Evolutionary conservation across 2,888 invertebrate species (phyloP).

Genomic region (Philopedon plagiatum): DNA sequence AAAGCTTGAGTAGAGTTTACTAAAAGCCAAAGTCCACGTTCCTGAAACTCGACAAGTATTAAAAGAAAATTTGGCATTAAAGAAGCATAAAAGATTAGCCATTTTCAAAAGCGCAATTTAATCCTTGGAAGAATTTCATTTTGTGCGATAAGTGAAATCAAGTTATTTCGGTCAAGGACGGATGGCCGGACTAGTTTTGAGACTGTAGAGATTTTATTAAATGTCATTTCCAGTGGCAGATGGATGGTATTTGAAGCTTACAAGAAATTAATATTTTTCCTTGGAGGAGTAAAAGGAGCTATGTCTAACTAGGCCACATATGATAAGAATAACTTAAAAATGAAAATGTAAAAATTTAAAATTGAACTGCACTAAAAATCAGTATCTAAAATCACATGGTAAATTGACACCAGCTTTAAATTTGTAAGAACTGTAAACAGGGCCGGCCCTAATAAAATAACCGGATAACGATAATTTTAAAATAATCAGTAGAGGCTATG

Average conservation of each 20-base stretch:
- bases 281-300: too few species aligned
- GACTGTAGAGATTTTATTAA: background rate
- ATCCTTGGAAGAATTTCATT: background rate
- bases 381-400: too few species aligned
- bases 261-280: background rate
- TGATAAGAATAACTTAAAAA: too few species aligned
- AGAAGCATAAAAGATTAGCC: background rate
- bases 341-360: too few species aligned
- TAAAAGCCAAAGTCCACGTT: background rate
- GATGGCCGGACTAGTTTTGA: background rate
- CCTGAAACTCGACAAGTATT: background rate
- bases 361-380: too few species aligned
- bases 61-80: background rate
- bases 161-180: constrained; percentile 6
- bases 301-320: too few species aligned
- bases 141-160: background rate
- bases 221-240: background rate
- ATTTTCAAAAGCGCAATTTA: constrained; percentile 4
- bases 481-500: too few species aligned
- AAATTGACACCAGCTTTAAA: too few species aligned
- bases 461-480: too few species aligned
- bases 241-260: background rate
- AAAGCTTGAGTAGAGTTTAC: background rate
- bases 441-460: too few species aligned
- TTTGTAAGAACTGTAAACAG: too few species aligned